phyloP scores from a whole-genome alignment of 2,888 invertebrate genomes.

The Drosophila hamatofila region DNA sequence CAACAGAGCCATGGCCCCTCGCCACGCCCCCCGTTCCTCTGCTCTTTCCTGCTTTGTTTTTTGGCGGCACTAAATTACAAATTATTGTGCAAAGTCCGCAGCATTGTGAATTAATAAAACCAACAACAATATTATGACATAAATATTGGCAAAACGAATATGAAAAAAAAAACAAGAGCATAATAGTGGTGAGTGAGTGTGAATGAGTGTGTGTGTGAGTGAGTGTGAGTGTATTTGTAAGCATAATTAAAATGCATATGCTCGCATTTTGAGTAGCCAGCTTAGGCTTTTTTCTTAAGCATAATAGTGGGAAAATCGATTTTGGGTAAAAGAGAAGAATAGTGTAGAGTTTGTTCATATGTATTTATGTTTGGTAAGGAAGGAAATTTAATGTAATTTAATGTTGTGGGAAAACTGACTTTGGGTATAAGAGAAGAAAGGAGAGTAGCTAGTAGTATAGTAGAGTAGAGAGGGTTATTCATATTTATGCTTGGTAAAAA shows the following conservation, averaged over 20 bases:
- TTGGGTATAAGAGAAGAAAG: not conserved
- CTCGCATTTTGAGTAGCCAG: constrained; percentile 29
- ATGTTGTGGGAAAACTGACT: not conserved
- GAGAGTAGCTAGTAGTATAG: not conserved
- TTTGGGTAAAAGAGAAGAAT: not conserved
- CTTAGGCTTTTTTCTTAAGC: not conserved
- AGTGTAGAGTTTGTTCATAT: too few species aligned
- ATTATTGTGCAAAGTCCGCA: constrained; percentile 62
- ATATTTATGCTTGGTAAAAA: not conserved
- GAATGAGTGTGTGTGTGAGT: not conserved
- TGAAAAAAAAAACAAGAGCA: constrained; percentile 38
- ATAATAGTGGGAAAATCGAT: constrained; percentile 1
- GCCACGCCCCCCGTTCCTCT: not conserved
- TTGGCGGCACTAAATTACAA: constrained; percentile 41
- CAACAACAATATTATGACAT: constrained; percentile 65
- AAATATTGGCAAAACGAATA: constrained; percentile 50
- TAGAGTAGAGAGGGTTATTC: not conserved
- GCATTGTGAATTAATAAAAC: constrained; percentile 55
- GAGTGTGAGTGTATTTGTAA: not conserved
- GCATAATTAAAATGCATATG: constrained; percentile 7
- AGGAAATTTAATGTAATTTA: too few species aligned
- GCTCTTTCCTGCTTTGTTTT: constrained; percentile 8
- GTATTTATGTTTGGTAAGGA: too few species aligned
- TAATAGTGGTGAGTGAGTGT: constrained; percentile 3
- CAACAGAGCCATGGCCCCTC: not conserved